Conservation (phyloP, 1,140 invertebrate genomes). For the Phymastichus coffea region DNA sequence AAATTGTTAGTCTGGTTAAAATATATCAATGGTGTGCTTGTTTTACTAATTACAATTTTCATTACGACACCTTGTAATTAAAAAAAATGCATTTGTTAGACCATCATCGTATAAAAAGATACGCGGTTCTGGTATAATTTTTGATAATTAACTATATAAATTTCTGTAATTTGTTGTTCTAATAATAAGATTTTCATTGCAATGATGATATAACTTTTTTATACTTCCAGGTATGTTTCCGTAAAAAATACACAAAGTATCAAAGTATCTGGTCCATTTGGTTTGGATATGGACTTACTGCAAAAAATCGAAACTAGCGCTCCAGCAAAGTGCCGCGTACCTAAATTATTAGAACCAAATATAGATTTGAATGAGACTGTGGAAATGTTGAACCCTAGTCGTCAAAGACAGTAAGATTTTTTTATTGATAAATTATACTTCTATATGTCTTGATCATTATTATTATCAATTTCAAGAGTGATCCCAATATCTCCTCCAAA, state of each 20-base stretch:
- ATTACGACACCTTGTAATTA: too few relatives aligned
- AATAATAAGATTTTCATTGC: too few relatives aligned
- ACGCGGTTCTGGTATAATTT: too few relatives aligned
- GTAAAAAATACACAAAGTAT: constrained; percentile 40
- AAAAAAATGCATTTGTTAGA: too few relatives aligned
- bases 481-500: constrained; percentile 57
- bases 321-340: constrained; percentile 49
- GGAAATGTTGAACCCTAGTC: constrained; percentile 35
- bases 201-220: too few relatives aligned
- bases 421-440: background rate
- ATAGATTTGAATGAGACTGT: constrained; percentile 44
- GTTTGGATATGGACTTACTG: constrained; percentile 68
- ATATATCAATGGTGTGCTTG: too few relatives aligned
- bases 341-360: constrained; percentile 56
- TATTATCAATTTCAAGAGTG: constrained; percentile 35
- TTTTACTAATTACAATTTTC: too few relatives aligned
- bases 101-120: too few relatives aligned
- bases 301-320: constrained; percentile 59
- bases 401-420: constrained; percentile 40
- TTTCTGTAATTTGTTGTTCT: too few relatives aligned
- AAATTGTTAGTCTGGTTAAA: too few relatives aligned
- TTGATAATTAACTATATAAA: too few relatives aligned
- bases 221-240: constrained; percentile 39
- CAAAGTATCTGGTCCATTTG: constrained; percentile 67
- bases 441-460: background rate